Base-by-base conservation (phyloP, 1,140 invertebrate species). In the Kradibia gibbosae region DNA sequence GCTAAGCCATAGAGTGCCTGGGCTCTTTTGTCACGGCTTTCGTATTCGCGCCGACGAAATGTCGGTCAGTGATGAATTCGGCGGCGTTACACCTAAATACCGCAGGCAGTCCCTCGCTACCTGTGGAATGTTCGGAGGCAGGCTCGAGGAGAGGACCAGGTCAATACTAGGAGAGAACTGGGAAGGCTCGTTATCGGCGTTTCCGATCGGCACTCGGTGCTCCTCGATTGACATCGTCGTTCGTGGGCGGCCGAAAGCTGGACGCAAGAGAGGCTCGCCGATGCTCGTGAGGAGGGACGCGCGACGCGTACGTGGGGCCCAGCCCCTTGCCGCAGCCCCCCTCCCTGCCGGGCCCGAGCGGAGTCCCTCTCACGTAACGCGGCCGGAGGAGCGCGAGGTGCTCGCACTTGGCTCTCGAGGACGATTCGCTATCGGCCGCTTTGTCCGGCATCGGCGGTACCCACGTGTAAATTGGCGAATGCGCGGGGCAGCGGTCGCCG, bases 181-280 rank as follows among this genome's bases (percentile, higher is more conserved):
- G 25, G 5, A 28, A 39, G 22, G 4, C 2, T 15, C 2, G 0
- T n/a, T 71, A 79, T 79, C 65, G 36, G 34, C 15, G n/a, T 57
- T 79, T 55, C 48, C 77, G 48, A 79, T 79, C 65, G n/a, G 71
- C 39, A 55, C 71, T 78, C 17, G 3, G 70, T 31, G 36, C 70
- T 53, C 60, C 7, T 22, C 71, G 4, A 34, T 13, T 20, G 45
- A 10, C 25, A 45, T 20, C 53, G 15, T 20, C n/a, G 17, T 20
- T 25, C 53, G 15, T 20, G 53, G 10, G 42, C 7, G 13, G 7
- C 20, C 36, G 11, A 3, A 1, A 4, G 65, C 36, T 8, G 39
- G 11, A 17, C 8, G 22, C 31, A 25, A 13, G 22, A 13, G 2
- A 13, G 65, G 1, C 2, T 36, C 22, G n/a, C n/a, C 53, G 15